Evolutionary conservation across 2,888 invertebrate species (phyloP).

Genomic region (Drosophila bunnanda): DNA sequence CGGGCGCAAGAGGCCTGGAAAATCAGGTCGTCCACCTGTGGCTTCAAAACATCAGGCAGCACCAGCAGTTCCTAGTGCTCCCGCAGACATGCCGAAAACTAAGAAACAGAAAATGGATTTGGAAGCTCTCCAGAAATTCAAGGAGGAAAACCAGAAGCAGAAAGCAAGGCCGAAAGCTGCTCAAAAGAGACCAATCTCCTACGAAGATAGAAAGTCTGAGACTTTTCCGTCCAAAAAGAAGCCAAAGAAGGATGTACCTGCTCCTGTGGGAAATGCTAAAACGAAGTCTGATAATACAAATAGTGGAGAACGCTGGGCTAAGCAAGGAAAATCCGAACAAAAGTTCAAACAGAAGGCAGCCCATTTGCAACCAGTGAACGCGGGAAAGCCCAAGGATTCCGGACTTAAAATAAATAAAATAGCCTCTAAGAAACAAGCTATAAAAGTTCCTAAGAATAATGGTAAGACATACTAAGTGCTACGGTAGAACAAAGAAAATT

Average conservation of each 20-base stretch:
- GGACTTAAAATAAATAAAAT: background rate
- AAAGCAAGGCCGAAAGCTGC: background rate
- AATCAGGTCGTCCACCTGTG: too few relatives aligned
- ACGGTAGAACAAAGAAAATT: too few relatives aligned
- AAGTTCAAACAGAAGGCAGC: background rate
- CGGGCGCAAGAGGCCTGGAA: slow-evolving; percentile 16
- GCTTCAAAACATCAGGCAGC: background rate
- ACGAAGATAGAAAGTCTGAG: background rate
- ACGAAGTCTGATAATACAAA: background rate
- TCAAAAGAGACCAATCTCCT: background rate
- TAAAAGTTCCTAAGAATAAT: background rate
- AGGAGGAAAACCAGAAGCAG: background rate
- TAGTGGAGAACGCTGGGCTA: background rate
- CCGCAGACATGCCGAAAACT: background rate
- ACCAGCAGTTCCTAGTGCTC: background rate
- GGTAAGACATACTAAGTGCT: background rate
- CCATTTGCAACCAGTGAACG: background rate
- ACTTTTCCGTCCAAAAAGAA: slow-evolving; percentile 2
- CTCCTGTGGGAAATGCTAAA: background rate
- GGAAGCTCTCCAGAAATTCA: background rate
- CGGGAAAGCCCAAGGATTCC: background rate
- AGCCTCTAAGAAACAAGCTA: background rate
- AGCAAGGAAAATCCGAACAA: too few relatives aligned
- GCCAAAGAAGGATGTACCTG: background rate
- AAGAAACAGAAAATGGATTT: background rate